Evolutionary conservation across 2,113 vertebrate species (phyloP), one percentile per base, ranked within the genome.

Genomic region (Symphodus melops): DNA sequence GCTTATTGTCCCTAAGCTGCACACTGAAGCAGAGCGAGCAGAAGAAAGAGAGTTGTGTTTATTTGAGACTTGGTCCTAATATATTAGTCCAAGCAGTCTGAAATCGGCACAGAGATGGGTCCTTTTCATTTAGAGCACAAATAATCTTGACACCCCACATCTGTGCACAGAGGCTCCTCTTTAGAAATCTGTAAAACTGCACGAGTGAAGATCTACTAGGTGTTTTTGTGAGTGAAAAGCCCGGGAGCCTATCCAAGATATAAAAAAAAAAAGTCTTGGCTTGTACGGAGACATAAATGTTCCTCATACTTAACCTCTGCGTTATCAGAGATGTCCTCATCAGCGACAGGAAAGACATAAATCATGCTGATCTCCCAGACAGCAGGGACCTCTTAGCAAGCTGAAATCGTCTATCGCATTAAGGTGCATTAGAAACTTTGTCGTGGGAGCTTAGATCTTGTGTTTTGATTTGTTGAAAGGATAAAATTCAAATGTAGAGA

Each of bases 131-230:
- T 87, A 84, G 90, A 88, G 93, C 85, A 92, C 89, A 94, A 94
- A 94, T 92, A 92, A 82, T 86, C 86, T 83, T 94, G 94, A 95
- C 90, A 92, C 91, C 84, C 79, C 85, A 91, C 92, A 94, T 94
- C 92, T 95, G 93, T 88, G 86, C 54, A 1, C 20, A 25, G 68
- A 79, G 86, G 82, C 84, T 86, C 56, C 75, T 83, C 51, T 86
- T 84, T 76, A 52, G 71, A 82, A 66, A 79, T 70, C 74, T 59
- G 69, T 25, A 51, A 68, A 64, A 66, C 67, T 72, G 81, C 80
- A 83, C 52, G 44, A 63, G 65, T 44, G 59, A 89, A 88, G 86
- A 89, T 88, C 85, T 86, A 84, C 79, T 72, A 77, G 83, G 82
- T 87, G 79, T 77, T 86, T 76, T 57, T 84, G 49, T n/a, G 36